Base-by-base conservation (phyloP, 2,797 vertebrate genomes). In the Galaxias olidus region DNA sequence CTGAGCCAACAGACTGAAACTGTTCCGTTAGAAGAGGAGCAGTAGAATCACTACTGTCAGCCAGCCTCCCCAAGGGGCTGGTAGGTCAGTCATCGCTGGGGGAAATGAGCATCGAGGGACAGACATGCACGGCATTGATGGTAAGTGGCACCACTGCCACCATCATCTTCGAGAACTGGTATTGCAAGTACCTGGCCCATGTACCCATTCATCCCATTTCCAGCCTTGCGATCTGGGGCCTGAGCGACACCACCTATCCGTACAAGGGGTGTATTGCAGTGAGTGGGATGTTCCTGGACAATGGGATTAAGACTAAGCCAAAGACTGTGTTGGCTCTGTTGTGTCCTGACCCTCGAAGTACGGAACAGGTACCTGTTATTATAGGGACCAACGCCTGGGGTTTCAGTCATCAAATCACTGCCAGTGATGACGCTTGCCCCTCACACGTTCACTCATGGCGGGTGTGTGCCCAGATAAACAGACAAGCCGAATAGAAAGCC, bases 131-230 rank as follows among this genome's bases (percentile, higher is more conserved):
- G 40, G 71, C 59, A 5, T 1, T 70, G 1, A 12, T 73, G 2
- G 75, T 66, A 40, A 77, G 71, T 64, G 75, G 71, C n/a, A n/a
- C n/a, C n/a, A n/a, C n/a, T n/a, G n/a, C n/a, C n/a, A n/a, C n/a
- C n/a, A n/a, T n/a, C n/a, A 15, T 77, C 75, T 9, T 66, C 73
- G 20, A 63, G 73, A 8, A 77, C 54, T 73, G 59, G 58, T 69
- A 76, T 30, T 14, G 61, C 8, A 5, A 57, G 9, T 30, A 72
- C 10, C 30, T 72, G 13, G 40, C 61, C 0, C 4, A 48, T 54
- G 19, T 76, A 1, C 51, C 57, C 6, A 66, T 74, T n/a, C 54
- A 59, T 10, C 67, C 58, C 8, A 60, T 75, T 7, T 52, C 63
- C 4, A 68, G 73, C 5, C 41, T 75, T 17, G 63, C 64, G 9